Evolutionary conservation across 1,140 invertebrate genomes (phyloP), one percentile per base, ranked within the genome.

Genomic region (Calephelis nemesis): DNA sequence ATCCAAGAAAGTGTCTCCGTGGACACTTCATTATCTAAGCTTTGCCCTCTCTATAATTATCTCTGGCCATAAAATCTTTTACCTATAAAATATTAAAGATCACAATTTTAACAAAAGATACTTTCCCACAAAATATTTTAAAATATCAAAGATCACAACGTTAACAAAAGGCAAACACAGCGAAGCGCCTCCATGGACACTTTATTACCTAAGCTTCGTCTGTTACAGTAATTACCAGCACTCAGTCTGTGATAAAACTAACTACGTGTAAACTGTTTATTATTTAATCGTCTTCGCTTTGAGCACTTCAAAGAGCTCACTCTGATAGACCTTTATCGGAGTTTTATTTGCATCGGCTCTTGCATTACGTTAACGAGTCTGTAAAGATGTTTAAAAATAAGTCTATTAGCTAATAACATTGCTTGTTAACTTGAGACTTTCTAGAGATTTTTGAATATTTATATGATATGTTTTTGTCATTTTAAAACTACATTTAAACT

Each of bases 261-360:
- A 71, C 70, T 64, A 69, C 67, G 69, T 67, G 72, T 67, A 67
- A 72, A 72, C 54, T 72, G 65, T 72, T 74, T 74, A 74, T 68
- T 66, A 63, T 68, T 67, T 67, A 74, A 72, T 62, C 70, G 47
- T 30, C 67, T 66, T 54, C 15, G 39, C 30, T 62, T 19, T 49
- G 42, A 49, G 48, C 48, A 49, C 58, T 68, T 66, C 52, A 60
- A 63, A 68, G 58, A 58, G 13, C 30, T 15, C 39, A 11, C n/a
- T 47, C 12, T 66, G 47, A 66, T 66, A 66, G 52, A 47, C 39
- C 42, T 47, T 45, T 58, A 66, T 60, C 45, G 40, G n/a, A 15
- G 19, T 62, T 62, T 19, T 19, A 9, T 68, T 68, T 68, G 15
- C 30, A 48, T 48, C 47, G 47, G 12, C 58, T 42, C 30, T 60